These are phyloP conservation scores for Embiotoca jacksoni DNA, from an alignment of 2,113 vertebrate species.

Conservation along the genomic window DNA sequence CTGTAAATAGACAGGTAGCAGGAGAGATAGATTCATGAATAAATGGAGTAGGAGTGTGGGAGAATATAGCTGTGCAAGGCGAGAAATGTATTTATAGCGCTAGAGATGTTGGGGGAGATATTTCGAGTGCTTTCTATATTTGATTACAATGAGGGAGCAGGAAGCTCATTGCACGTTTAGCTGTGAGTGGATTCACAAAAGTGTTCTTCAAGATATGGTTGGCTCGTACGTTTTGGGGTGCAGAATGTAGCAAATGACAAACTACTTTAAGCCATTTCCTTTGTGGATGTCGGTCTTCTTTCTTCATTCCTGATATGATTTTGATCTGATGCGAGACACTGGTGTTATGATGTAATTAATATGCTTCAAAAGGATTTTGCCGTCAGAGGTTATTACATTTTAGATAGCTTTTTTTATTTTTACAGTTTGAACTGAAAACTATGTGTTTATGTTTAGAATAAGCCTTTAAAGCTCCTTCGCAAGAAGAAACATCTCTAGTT, in stretches of 20 bases:
- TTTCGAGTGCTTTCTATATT: conserved; percentile 31
- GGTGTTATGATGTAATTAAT: no score
- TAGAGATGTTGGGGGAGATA: conserved; percentile 16
- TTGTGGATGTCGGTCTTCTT: neutral
- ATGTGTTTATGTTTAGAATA: neutral
- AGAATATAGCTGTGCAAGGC: conserved; percentile 19
- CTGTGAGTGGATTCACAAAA: neutral
- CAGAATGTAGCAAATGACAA: no score
- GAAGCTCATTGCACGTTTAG: conserved; percentile 16
- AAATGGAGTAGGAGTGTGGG: conserved; percentile 35
- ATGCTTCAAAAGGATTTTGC: no score
- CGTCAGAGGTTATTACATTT: no score
- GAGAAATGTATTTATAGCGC: conserved; percentile 32
- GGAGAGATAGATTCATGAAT: conserved; percentile 10
- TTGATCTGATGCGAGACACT: no score
- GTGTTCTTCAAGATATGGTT: neutral
- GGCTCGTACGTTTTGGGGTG: neutral
- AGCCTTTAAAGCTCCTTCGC: neutral
- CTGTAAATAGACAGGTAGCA: neutral
- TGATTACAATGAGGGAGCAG: conserved; percentile 11
- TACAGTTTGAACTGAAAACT: no score
- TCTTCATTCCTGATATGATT: no score
- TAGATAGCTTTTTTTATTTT: no score
- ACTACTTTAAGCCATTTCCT: neutral
- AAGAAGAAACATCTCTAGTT: neutral